A percentile compares a stretch with the other conserved stretches of the same genome.
These are phyloP conservation scores for Hydriomena furcata DNA, from an alignment of 2,888 invertebrate species.

Conservation along the genomic window DNA sequence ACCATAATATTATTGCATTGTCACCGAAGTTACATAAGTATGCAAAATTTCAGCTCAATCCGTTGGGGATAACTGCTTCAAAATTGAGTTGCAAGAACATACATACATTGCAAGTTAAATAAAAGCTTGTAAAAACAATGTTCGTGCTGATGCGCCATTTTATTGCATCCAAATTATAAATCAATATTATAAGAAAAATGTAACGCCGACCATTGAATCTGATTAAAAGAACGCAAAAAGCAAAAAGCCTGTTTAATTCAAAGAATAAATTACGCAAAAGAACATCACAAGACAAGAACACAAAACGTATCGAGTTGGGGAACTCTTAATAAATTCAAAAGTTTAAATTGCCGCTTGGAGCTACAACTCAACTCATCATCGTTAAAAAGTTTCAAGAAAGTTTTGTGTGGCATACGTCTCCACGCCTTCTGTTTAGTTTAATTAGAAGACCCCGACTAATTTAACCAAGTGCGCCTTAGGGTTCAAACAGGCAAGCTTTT, in stretches of 20 bases:
- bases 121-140: too few species aligned
- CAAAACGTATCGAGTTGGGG: conserved; percentile 54
- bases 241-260: background rate
- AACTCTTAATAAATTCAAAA: conserved; percentile 69
- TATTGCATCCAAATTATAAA: too few species aligned
- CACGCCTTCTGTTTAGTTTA: conserved; percentile 58
- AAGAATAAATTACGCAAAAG: conserved; percentile 2
- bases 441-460: conserved; percentile 56
- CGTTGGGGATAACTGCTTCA: too few species aligned
- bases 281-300: conserved; percentile 12
- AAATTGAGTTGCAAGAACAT: too few species aligned
- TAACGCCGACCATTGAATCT: too few species aligned
- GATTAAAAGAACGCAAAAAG: too few species aligned
- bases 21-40: too few species aligned
- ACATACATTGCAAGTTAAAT: too few species aligned
- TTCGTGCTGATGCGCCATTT: too few species aligned
- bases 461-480: conserved; percentile 44
- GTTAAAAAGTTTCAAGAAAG: conserved; percentile 62
- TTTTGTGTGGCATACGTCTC: conserved; percentile 50
- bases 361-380: conserved; percentile 71
- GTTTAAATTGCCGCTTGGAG: conserved; percentile 68
- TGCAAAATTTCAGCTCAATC: too few species aligned
- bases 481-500: conserved; percentile 1
- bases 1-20: too few species aligned
- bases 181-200: too few species aligned